Base-by-base conservation (phyloP, 2,797 vertebrate species). In the Labroides dimidiatus region DNA sequence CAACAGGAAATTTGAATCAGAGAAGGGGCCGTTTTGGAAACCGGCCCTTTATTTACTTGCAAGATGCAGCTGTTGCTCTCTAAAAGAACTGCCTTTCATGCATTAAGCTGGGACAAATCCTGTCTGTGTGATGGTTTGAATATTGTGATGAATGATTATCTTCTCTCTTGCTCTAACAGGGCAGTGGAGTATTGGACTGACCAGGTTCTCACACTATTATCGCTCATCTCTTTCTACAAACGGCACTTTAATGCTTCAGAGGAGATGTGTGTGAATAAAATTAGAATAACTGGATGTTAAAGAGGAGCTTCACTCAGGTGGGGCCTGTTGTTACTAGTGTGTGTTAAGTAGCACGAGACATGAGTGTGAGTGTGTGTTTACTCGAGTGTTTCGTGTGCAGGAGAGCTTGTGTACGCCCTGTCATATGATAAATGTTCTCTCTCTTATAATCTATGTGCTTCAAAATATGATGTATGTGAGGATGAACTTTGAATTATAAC, bases 401-500 rank as follows among this genome's bases (percentile, higher is more conserved):
- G 84, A 72, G 84, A 87, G 91, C 91, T 83, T 90, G 89, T 93
- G 91, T 91, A 82, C 86, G 82, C 87, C 88, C 84, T 93, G 92
- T 94, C 91, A 87, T 84, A 94, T 95, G 94, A 95, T 95, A 92
- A 95, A 95, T 95, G 94, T 93, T 92, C 93, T 94, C 92, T 91
- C 92, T 91, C 91, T 93, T 91, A 94, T 95, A 95, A 95, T 95
- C 93, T 95, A 94, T 95, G 94, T 95, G 94, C 93, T 95, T 95
- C 92, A 93, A 94, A 95, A 94, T 95, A 95, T 95, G 94, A 95
- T 95, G 92, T 94, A 95, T 95, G 94, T 95, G 93, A 93, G 93
- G 92, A 94, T 94, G 94, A 95, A 95, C 94, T 95, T 94, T 94
- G 94, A 95, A 95, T 95, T 95, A 95, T 95, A 94, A 95, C 93